Percentiles rank a stretch among this genome's conserved stretches.
These are phyloP conservation scores for Charina bottae DNA, from an alignment of 2,113 vertebrate species.

Conservation along the genomic window DNA sequence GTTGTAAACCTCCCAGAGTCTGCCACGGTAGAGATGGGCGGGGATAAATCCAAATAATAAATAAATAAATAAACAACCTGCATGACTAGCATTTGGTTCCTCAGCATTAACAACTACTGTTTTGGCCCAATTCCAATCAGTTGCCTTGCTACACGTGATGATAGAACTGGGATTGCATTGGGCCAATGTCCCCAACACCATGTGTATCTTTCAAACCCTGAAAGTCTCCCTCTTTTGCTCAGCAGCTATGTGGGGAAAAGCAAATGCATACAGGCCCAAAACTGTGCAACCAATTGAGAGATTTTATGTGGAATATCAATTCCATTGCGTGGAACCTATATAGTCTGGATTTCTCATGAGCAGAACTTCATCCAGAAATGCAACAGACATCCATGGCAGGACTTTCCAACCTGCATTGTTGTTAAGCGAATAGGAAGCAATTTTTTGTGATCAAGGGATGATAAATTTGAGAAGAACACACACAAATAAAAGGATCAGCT, in stretches of 20 bases:
- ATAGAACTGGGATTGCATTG: background rate
- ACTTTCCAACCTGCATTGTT: background rate
- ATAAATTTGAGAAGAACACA: background rate
- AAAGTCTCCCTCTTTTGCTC: background rate
- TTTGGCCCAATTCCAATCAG: background rate
- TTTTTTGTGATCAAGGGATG: background rate
- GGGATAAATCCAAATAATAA: too few species aligned
- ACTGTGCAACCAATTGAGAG: background rate
- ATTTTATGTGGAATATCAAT: background rate
- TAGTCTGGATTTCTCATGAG: background rate
- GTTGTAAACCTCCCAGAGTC: too few species aligned
- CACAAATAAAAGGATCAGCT: background rate
- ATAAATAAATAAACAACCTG: too few species aligned
- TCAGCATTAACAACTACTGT: constrained; percentile 27
- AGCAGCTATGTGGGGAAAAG: background rate
- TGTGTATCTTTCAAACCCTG: background rate
- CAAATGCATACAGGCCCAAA: background rate
- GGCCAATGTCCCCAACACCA: background rate
- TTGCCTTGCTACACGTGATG: background rate
- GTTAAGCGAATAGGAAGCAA: background rate
- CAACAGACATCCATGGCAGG: background rate
- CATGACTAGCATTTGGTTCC: constrained; percentile 33
- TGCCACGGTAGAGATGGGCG: too few species aligned
- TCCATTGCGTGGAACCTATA: background rate
- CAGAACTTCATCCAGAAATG: background rate